Evolutionary conservation across 2,113 vertebrate species (phyloP).

Genomic region (Percopsis transmontana): DNA sequence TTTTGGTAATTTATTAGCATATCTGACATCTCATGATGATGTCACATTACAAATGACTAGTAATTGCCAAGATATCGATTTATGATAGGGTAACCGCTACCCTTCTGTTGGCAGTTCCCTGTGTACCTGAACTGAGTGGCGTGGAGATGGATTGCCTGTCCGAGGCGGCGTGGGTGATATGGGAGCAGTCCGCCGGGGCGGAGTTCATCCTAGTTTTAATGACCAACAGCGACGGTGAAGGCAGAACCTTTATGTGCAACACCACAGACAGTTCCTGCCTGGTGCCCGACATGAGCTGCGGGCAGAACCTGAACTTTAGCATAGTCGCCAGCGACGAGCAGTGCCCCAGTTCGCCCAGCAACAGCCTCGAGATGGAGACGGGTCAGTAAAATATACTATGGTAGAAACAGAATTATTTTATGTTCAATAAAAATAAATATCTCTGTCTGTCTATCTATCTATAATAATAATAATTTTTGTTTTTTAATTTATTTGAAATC

Average conservation of each 20-base stretch:
- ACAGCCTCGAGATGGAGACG: slow-evolving; percentile 58
- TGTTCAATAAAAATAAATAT: neutral
- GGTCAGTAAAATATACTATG: slow-evolving; percentile 47
- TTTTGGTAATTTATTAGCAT: too few species aligned
- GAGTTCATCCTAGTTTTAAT: slow-evolving; percentile 54
- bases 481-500: too few species aligned
- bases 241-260: slow-evolving; percentile 55
- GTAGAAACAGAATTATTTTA: too few species aligned
- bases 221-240: slow-evolving; percentile 28
- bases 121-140: slow-evolving; percentile 55
- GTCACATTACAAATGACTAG: too few species aligned
- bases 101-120: slow-evolving; percentile 70
- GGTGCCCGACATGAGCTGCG: slow-evolving; percentile 69
- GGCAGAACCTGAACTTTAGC: slow-evolving; percentile 67
- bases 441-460: too few species aligned
- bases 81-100: neutral
- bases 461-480: too few species aligned
- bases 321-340: slow-evolving; percentile 59
- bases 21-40: too few species aligned
- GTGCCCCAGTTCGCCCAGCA: slow-evolving; percentile 71
- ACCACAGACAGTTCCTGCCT: slow-evolving; percentile 52
- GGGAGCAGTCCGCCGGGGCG: slow-evolving; percentile 51
- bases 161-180: slow-evolving; percentile 71
- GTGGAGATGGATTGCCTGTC: slow-evolving; percentile 77
- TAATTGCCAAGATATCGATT: neutral